A percentile compares a stretch with the other conserved stretches of the same genome.
Evolutionary conservation across 2,797 vertebrate species (phyloP).

Genomic region (Calcarius lapponicus): DNA sequence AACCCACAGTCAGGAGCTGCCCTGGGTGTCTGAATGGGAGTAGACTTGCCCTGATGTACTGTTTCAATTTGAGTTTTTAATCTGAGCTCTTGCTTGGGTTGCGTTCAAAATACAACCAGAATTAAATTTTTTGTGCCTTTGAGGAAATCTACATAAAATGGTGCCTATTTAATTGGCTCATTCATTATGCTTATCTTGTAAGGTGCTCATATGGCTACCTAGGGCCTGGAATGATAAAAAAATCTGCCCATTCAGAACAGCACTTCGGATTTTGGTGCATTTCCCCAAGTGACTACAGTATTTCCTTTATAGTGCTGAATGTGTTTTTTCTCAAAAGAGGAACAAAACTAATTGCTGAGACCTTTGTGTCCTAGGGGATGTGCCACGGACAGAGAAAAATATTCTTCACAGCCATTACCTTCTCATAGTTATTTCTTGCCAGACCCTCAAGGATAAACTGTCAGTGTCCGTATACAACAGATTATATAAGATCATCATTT

Average conservation of each 20-base stretch:
- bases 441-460: slow-evolving; percentile 61
- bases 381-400: slow-evolving; percentile 23
- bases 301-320: background rate
- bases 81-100: background rate
- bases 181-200: background rate
- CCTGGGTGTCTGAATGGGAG: background rate
- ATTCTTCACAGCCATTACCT: slow-evolving; percentile 53
- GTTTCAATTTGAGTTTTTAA: background rate
- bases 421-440: slow-evolving; percentile 53
- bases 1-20: background rate
- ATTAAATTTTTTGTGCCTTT: background rate
- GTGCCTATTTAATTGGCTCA: background rate
- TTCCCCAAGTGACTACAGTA: background rate
- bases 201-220: background rate
- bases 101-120: background rate
- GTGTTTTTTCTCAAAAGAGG: slow-evolving; percentile 12
- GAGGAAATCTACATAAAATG: background rate
- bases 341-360: slow-evolving; percentile 41
- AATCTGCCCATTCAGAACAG: background rate
- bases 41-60: background rate
- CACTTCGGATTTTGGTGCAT: background rate
- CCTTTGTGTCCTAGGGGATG: slow-evolving; percentile 42
- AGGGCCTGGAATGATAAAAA: background rate
- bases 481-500: slow-evolving; percentile 64
- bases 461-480: slow-evolving; percentile 27